Conservation (phyloP, 2,888 invertebrate species). For the Zaprionus lineosus region DNA sequence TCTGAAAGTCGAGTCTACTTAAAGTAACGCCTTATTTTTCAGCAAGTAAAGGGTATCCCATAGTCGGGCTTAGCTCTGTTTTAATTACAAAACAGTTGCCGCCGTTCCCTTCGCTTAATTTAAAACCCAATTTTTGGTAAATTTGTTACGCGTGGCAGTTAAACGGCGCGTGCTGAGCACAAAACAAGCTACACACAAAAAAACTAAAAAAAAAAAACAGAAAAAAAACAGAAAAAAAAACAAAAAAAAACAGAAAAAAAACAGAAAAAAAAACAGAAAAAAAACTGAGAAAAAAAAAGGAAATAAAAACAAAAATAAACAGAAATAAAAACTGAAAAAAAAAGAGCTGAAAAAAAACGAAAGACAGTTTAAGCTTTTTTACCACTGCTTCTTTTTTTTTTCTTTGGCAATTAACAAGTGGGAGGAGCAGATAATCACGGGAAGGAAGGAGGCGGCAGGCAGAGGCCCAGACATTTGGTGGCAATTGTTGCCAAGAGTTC, state of each 20-base stretch:
- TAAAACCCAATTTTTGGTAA: slow-evolving; percentile 55
- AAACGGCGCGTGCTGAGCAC: slow-evolving; percentile 67
- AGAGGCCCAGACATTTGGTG: slow-evolving; percentile 8
- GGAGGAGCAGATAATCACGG: slow-evolving; percentile 31
- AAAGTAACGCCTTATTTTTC: too few relatives aligned
- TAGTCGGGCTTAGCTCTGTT: slow-evolving; percentile 27
- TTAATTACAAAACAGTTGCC: slow-evolving; percentile 3
- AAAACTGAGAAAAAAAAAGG: slow-evolving; percentile 1
- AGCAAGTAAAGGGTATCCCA: neutral
- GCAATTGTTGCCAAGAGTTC: slow-evolving; percentile 34
- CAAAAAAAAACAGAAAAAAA: slow-evolving; percentile 7
- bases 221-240: neutral
- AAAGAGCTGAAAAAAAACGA: slow-evolving; percentile 19
- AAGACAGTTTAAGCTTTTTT: slow-evolving; percentile 27
- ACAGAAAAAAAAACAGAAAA: slow-evolving; percentile 7
- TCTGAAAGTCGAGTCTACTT: too few relatives aligned
- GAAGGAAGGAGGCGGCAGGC: slow-evolving; percentile 12
- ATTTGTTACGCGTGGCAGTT: slow-evolving; percentile 71
- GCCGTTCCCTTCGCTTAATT: slow-evolving; percentile 55
- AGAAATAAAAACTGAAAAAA: slow-evolving; percentile 3
- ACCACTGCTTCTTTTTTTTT: neutral
- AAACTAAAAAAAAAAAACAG: slow-evolving; percentile 1
- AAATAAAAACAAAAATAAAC: neutral
- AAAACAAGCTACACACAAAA: slow-evolving; percentile 32
- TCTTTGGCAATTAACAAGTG: slow-evolving; percentile 68